These are phyloP conservation scores for Hydropsyche betteni DNA, from an alignment of 2,888 invertebrate species.

Conservation along the genomic window DNA sequence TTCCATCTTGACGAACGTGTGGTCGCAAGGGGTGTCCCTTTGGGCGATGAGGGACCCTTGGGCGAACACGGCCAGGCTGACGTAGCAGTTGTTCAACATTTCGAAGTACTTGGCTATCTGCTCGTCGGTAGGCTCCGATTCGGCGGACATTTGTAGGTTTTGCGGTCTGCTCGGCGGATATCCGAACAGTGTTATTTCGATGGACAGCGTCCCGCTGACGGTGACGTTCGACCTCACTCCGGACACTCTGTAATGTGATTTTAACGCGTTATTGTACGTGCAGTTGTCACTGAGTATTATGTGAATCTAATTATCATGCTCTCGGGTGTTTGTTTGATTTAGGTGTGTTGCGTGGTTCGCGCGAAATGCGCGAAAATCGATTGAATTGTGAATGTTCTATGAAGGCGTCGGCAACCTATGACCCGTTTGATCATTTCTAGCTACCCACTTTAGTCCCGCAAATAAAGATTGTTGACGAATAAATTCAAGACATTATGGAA, in stretches of 20 bases:
- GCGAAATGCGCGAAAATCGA: too few relatives aligned
- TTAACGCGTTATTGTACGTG: conserved; percentile 1
- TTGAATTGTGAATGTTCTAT: too few relatives aligned
- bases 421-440: too few relatives aligned
- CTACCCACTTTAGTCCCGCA: too few relatives aligned
- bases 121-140: conserved; percentile 56
- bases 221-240: conserved; percentile 64
- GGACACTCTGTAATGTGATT: conserved; percentile 59
- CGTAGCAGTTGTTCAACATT: conserved; percentile 64
- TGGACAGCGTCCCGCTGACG: conserved; percentile 61
- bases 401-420: too few relatives aligned
- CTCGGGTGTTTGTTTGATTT: too few relatives aligned
- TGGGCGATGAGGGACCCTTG: conserved; percentile 70
- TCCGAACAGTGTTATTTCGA: conserved; percentile 62
- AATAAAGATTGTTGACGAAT: too few relatives aligned
- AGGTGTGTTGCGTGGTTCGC: too few relatives aligned
- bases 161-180: conserved; percentile 57
- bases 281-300: not conserved
- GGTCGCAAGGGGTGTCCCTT: conserved; percentile 71
- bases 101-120: conserved; percentile 58
- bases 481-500: too few relatives aligned
- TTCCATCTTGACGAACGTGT: conserved; percentile 69
- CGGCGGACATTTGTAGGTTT: conserved; percentile 55
- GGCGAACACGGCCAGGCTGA: conserved; percentile 70
- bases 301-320: too few relatives aligned